Evolutionary conservation across 2,888 invertebrate genomes (phyloP).

Genomic region (Brachyopa scutellaris): DNA sequence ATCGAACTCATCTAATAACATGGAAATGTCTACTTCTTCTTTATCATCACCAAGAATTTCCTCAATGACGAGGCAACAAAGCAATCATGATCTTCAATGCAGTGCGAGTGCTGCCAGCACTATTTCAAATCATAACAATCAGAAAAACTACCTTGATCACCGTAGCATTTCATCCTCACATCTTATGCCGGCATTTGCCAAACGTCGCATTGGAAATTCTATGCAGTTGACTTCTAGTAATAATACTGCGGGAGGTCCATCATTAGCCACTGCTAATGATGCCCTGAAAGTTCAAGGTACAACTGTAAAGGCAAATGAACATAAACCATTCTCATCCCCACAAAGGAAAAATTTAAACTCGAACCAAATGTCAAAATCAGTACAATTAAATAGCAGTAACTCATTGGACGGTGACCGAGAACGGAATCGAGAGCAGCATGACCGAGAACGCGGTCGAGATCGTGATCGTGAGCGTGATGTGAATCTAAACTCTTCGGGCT

Average conservation of each 20-base stretch:
- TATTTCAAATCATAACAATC: slow-evolving; percentile 60
- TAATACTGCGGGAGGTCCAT: slow-evolving; percentile 16
- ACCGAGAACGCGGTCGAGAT: slow-evolving; percentile 76
- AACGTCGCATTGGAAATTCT: slow-evolving; percentile 76
- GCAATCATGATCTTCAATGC: slow-evolving; percentile 22
- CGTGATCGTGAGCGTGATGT: slow-evolving; percentile 66
- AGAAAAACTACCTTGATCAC: slow-evolving; percentile 78
- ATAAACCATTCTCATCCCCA: slow-evolving; percentile 44
- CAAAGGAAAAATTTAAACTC: slow-evolving; percentile 44
- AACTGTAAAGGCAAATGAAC: slow-evolving; percentile 85
- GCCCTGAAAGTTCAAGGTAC: slow-evolving; percentile 53
- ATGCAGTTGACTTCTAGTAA: slow-evolving; percentile 12
- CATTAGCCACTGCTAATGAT: slow-evolving; percentile 18
- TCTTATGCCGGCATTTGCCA: slow-evolving; percentile 81
- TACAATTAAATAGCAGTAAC: slow-evolving; percentile 18
- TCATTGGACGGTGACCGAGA: slow-evolving; percentile 60
- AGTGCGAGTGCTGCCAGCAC: slow-evolving; percentile 68
- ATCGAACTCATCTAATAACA: slow-evolving; percentile 11
- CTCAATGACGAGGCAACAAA: slow-evolving; percentile 30
- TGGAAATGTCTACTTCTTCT: slow-evolving; percentile 33
- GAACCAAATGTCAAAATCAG: slow-evolving; percentile 7
- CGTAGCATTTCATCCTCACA: slow-evolving; percentile 80
- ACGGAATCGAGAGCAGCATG: slow-evolving; percentile 35
- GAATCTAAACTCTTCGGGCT: slow-evolving; percentile 58
- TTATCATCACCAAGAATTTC: slow-evolving; percentile 41